Percentiles rank a stretch among this genome's conserved stretches.
Conservation (phyloP, 2,888 invertebrate species). For the Rhimphoctona megacephalus region DNA sequence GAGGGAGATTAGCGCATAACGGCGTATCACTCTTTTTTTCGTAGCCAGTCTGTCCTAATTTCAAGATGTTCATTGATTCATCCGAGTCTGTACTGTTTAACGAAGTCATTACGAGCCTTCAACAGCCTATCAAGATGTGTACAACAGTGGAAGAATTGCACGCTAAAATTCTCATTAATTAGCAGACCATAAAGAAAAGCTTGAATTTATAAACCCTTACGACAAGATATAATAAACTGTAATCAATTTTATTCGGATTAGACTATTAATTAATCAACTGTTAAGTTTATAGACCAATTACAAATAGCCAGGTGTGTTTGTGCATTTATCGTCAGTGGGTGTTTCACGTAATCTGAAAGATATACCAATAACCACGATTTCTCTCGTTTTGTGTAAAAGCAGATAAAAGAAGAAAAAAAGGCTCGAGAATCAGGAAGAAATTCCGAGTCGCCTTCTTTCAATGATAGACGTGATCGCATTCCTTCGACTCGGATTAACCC, state of each 20-base stretch:
- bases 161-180: neutral
- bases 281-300: neutral
- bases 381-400: slow-evolving; percentile 12
- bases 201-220: too few relatives aligned
- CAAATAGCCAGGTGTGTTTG: neutral
- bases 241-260: neutral
- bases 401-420: neutral
- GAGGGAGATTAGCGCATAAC: slow-evolving; percentile 28
- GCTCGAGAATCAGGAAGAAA: slow-evolving; percentile 50
- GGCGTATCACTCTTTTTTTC: slow-evolving; percentile 36
- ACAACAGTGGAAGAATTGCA: neutral
- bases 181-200: too few relatives aligned
- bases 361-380: slow-evolving; percentile 1
- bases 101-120: neutral
- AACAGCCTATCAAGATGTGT: neutral
- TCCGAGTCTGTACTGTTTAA: slow-evolving; percentile 21
- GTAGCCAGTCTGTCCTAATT: slow-evolving; percentile 47
- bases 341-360: neutral
- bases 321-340: neutral
- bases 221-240: too few relatives aligned
- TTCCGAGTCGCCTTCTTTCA: slow-evolving; percentile 36
- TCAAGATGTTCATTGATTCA: slow-evolving; percentile 60
- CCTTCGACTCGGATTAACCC: slow-evolving; percentile 42
- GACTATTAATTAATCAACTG: neutral
- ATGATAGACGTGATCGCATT: slow-evolving; percentile 59